These are phyloP conservation scores for Bombus soroeensis DNA, from an alignment of 1,140 invertebrate genomes.

Conservation along the genomic window DNA sequence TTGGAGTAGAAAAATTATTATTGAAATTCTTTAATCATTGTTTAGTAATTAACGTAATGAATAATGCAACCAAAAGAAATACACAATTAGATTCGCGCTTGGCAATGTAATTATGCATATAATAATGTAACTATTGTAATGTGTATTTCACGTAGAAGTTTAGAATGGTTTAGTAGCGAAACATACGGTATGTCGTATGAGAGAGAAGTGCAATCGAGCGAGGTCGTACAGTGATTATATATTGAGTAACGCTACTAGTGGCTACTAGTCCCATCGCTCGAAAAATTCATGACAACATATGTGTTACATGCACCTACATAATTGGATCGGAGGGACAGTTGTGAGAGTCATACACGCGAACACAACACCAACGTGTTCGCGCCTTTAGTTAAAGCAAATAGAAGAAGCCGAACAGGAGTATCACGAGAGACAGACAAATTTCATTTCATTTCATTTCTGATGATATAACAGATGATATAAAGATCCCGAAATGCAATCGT, in stretches of 20 bases:
- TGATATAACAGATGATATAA: constrained; percentile 13
- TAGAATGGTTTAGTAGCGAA: neutral
- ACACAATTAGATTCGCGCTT: neutral
- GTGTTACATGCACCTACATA: constrained; percentile 1
- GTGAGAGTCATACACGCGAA: neutral
- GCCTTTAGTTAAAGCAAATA: constrained; percentile 20
- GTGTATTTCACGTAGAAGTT: constrained; percentile 8
- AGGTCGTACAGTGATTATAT: constrained; percentile 35
- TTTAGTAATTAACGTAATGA: neutral
- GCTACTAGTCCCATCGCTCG: constrained; percentile 16
- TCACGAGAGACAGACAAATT: constrained; percentile 17
- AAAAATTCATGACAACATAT: constrained; percentile 43
- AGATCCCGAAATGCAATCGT: neutral
- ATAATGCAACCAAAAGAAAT: neutral
- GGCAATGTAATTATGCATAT: neutral
- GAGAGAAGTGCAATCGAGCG: constrained; percentile 40
- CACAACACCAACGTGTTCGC: neutral
- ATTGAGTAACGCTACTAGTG: constrained; percentile 10
- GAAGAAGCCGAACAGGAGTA: constrained; percentile 6
- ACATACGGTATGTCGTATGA: neutral
- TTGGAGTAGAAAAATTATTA: neutral
- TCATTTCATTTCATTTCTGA: neutral
- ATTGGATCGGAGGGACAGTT: constrained; percentile 4
- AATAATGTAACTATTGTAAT: neutral
- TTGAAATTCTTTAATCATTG: neutral